Evolutionary conservation across 2,888 invertebrate genomes (phyloP), one percentile per base, ranked within the genome.

Genomic region (Malacosoma neustria): DNA sequence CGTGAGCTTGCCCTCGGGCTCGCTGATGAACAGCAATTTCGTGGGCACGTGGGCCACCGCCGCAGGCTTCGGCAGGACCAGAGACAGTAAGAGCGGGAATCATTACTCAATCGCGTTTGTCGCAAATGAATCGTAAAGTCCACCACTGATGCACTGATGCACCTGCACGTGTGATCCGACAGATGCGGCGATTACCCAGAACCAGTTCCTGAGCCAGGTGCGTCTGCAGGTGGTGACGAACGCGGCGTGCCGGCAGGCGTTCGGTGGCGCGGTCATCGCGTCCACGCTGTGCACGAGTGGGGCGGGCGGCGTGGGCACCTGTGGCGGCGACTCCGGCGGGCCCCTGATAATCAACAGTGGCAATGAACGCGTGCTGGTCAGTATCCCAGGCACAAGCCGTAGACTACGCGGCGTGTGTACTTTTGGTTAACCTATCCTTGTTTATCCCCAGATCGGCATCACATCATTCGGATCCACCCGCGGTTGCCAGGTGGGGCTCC

Each of bases 251-350:
- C 45, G 31, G 9, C 49, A 45, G 30, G 36, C 51, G 13, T 80
- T 51, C 52, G 72, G 72, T 11, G 2, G 35, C 30, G 3, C 33
- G 35, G 42, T 65, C 32, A 41, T 57, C 29, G 40, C 38, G 3
- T 62, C 66, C 34, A 72, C 69, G 13, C 43, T 79, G 51, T 67
- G 80, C 64, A 59, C 67, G 46, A 58, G 65, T 56, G 66, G 65
- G 35, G 45, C 57, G n/a, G 46, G 50, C 29, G 65, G 68, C 14
- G 43, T 43, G 11, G 57, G 72, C 54, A 64, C 80, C 51, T 70
- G 82, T 71, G 57, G 72, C 57, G 69, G 73, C 1, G 76, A 75
- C 63, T 72, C 72, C 35, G 72, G 72, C 35, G 64, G 75, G 29
- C 68, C 73, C 11, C 59, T 72, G 38, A 42, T 52, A 35, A 29